Evolutionary conservation across 2,797 vertebrate genomes (phyloP), one percentile per base, ranked within the genome.

Genomic region (Hypotaenidia philippensis): DNA sequence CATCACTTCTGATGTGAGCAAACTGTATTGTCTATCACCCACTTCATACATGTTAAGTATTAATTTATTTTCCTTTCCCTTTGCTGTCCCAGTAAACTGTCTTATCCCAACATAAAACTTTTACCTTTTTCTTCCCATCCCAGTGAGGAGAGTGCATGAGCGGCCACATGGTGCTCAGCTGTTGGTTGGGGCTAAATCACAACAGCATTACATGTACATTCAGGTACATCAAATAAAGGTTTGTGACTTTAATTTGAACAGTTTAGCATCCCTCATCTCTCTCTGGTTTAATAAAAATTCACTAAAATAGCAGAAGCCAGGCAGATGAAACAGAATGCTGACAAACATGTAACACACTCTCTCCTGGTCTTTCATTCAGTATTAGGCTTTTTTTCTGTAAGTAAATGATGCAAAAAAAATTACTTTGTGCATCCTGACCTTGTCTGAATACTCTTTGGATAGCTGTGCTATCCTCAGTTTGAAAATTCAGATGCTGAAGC

Each of bases 291-390:
- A 85, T 59, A 80, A 57, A 83, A 91, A 69, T 25, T 44, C 53
- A 71, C n/a, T 68, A 77, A 87, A 94, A 92, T 6, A 85, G 44
- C 56, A 92, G 44, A 78, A 88, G 72, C 10, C 64, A 80, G 60
- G 77, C n/a, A 91, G 23, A 57, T 61, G 57, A 94, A 92, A 95
- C 26, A 63, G 56, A 95, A 94, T 61, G 84, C 84, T 92, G 89
- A 94, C 87, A 85, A 94, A 95, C 53, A 83, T 1, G 13, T 25
- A 92, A 64, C 32, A 56, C 17, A 56, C 17, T 36, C 36, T 64
- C 34, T 91, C 60, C 32, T 38, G 41, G 9, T 47, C 32, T 90
- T 90, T 61, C 65, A 76, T 68, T 90, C 52, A 75, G 45, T 34
- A 19, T 50, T 40, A 16, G 29, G 27, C 5, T 65, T 87, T 91